Percentiles rank a stretch among this genome's conserved stretches.
Evolutionary conservation across 1,140 invertebrate genomes (phyloP).

Genomic region (Whitmania pigra): DNA sequence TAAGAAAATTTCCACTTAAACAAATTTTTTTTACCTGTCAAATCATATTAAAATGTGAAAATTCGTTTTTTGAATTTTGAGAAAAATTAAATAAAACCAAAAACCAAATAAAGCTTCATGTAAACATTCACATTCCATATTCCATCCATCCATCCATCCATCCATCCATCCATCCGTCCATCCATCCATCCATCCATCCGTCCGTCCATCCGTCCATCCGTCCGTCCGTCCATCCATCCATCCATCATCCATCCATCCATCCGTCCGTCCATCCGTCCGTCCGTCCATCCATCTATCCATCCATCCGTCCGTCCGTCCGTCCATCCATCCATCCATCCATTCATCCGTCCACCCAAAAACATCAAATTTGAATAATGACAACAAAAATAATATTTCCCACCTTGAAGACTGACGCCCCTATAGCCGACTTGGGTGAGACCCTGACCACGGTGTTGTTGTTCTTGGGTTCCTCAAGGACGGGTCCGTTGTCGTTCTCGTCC

Average conservation of each 20-base stretch:
- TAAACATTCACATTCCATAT: not conserved
- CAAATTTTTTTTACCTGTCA: too few relatives aligned
- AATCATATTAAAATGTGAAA: too few relatives aligned
- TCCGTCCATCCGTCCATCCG: slow-evolving; percentile 8
- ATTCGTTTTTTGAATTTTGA: too few relatives aligned
- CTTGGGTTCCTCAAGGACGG: slow-evolving; percentile 18
- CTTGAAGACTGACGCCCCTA: not conserved
- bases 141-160: slow-evolving; percentile 12
- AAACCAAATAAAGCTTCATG: too few relatives aligned
- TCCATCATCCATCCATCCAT: slow-evolving; percentile 5
- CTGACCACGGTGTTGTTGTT: slow-evolving; percentile 20
- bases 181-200: slow-evolving; percentile 11
- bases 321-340: slow-evolving; percentile 12
- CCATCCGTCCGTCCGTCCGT: slow-evolving; percentile 8
- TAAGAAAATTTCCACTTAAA: too few relatives aligned
- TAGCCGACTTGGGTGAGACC: not conserved
- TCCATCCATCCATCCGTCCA: slow-evolving; percentile 15
- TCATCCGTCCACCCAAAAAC: too few relatives aligned
- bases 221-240: slow-evolving; percentile 12
- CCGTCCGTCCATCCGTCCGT: slow-evolving; percentile 7
- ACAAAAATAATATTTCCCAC: not conserved
- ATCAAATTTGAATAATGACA: too few relatives aligned
- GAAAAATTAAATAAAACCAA: too few relatives aligned
- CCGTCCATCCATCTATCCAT: slow-evolving; percentile 9
- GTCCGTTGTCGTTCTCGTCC: slow-evolving; percentile 24